A percentile compares a stretch with the other conserved stretches of the same genome.
Conservation (phyloP, 2,888 invertebrate species). For the Acanthosepion pharaonis region DNA sequence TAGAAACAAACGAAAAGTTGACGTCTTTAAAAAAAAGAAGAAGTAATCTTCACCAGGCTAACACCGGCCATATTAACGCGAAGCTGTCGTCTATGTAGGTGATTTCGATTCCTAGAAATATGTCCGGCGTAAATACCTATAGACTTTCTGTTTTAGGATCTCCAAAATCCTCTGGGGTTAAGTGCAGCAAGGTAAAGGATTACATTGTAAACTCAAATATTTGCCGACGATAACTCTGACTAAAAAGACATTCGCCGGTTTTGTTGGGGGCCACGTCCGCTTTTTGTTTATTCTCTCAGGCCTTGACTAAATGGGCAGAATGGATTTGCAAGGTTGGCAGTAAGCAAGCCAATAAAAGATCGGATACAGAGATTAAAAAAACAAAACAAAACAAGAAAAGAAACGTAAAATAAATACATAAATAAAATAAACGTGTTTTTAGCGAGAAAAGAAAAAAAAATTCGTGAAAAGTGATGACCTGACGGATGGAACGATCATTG, state of each 20-base stretch:
- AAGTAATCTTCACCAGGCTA: background rate
- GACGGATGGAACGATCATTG: background rate
- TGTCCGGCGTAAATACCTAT: background rate
- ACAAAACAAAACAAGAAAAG: background rate
- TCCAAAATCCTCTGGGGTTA: background rate
- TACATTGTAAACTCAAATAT: background rate
- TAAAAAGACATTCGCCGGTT: background rate
- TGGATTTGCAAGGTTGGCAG: background rate
- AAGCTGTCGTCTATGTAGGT: background rate
- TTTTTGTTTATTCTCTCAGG: background rate
- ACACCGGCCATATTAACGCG: background rate
- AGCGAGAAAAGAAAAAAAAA: background rate
- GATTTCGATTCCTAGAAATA: background rate
- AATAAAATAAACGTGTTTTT: background rate
- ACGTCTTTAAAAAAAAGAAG: background rate
- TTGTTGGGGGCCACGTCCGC: background rate
- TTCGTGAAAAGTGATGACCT: background rate
- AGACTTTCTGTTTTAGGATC: background rate
- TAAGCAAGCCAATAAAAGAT: background rate
- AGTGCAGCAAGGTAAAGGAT: background rate
- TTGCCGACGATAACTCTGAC: background rate
- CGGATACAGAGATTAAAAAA: background rate
- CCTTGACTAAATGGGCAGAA: background rate
- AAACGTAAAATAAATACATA: background rate
- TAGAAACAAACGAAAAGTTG: too few species aligned